Base-by-base conservation (phyloP, 1,140 invertebrate genomes). In the Bombus waltoni region DNA sequence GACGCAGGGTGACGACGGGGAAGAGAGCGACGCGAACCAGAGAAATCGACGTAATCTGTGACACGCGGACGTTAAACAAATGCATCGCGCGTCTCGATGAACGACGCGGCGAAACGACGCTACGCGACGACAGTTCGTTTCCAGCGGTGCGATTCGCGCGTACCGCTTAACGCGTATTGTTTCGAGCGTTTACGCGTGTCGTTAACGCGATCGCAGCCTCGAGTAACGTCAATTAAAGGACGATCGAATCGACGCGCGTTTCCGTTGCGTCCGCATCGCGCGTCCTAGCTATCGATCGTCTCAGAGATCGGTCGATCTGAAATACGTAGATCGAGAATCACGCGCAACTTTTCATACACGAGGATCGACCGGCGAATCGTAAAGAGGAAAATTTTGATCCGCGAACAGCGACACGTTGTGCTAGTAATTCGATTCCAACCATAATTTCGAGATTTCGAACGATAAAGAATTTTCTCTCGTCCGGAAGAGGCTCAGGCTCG, bases 211-310 rank as follows among this genome's bases (percentile, higher is more conserved):
- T 75, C 72, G 42, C 13, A 38, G 35, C 25, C 25, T 1, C 32
- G 57, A 11, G 32, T 83, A 35, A 68, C 35, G 73, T 83, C 59
- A 47, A 82, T 82, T 82, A 74, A 81, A 74, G 70, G 38, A 32
- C 53, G 81, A 68, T 82, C 47, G 38, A 82, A 47, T 57, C 70
- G 38, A 62, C 40, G n/a, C n/a, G 22, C 18, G 70, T 65, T 62
- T 81, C 71, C 81, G 71, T 66, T 75, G 22, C 40, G 6, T 4
- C 40, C 59, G 13, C 32, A 10, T 40, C 57, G 47, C 44, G 35
- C 71, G 10, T 75, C 57, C 28, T 32, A 40, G 25, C 10, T 62
- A 62, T 38, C 57, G 57, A 75, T 74, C 65, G 2, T 32, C 28
- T 13, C n/a, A 28, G 18, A 53, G 18, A 53, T 53, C 47, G 47